Base-by-base conservation (phyloP, 2,797 vertebrate genomes). In the Nothura maculosa region DNA sequence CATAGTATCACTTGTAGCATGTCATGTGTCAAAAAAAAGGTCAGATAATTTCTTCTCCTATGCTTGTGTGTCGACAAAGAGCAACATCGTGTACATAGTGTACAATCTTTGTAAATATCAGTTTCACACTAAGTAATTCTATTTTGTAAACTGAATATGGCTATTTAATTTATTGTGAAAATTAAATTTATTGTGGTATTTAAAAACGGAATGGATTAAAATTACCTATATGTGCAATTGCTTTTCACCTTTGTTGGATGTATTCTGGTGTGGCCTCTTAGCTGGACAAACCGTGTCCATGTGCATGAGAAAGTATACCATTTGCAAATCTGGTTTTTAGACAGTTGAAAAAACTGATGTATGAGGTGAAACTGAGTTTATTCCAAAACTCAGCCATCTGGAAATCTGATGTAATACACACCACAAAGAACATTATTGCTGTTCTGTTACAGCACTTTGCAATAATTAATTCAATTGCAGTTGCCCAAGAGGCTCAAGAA, bases 81-180 rank as follows among this genome's bases (percentile, higher is more conserved):
- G 95, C 95, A 97, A 94, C 78, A 84, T 97, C 25, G 1, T 98
- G 98, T 98, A 98, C 87, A 98, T 98, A 98, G 43, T 98, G 98
- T 98, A 98, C 80, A 98, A 97, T 97, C 95, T 93, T 92, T 98
- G 98, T 98, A 98, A 97, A 98, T 98, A 98, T 81, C 93, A 93
- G 97, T 98, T 98, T 98, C 98, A 97, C 98, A 98, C 97, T 97
- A 98, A 98, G 98, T 98, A 98, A 98, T 97, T 98, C 97, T 98
- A 98, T 98, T 98, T 98, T 98, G 98, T 98, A 98, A 98, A 98
- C 97, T 97, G 95, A 98, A 98, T 98, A 98, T 98, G 98, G 96
- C 97, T 98, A 98, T 98, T 98, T 98, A 98, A 98, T 98, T 98
- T 98, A 98, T 98, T 98, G 98, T 98, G 97, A 97, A 97, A 98